Evolutionary conservation across 2,113 vertebrate species (phyloP), one percentile per base, ranked within the genome.

Genomic region (Grus americana): DNA sequence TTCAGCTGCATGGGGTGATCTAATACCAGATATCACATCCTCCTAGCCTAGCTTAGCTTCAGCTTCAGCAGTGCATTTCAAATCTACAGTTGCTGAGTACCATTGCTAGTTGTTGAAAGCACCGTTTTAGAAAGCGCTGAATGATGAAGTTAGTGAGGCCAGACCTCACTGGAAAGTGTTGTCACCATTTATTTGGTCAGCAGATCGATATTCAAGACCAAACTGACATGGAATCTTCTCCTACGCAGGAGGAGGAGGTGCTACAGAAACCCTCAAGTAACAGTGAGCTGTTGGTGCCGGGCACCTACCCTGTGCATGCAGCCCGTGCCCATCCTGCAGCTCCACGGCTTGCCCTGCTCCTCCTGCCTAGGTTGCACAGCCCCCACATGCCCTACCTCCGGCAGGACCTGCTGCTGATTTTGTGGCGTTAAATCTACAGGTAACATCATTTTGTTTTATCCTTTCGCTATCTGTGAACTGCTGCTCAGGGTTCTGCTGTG

Each of bases 291-390:
- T 4, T 55, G 55, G 34, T 49, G 40, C 22, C 9, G 17, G 59
- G 40, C 57, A 21, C 15, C 26, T 89, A 68, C 29, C n/a, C 36
- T 65, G 87, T 4, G 1, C 34, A 12, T 13, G 24, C 44, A 87
- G 73, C 21, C 44, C 0, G 1, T 62, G 50, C 23, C 36, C 1
- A 0, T 22, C 29, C 71, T 63, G 11, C 61, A 42, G 63, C 46
- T 40, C n/a, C 32, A 10, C 34, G 2, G 13, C 42, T 11, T 13
- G 19, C 57, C 24, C 24, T 0, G 0, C 42, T 70, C 4, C 8
- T 40, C 50, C 18, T 6, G 36, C 15, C 20, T 0, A 0, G 57
- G 24, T 27, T 14, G 30, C 0, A 12, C 24, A 42, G 55, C 15
- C 16, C 32, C 16, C 3, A 22, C 6, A 1, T 15, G 30, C 34